Conservation (phyloP, 2,888 invertebrate species). For the Saturnia japonica region DNA sequence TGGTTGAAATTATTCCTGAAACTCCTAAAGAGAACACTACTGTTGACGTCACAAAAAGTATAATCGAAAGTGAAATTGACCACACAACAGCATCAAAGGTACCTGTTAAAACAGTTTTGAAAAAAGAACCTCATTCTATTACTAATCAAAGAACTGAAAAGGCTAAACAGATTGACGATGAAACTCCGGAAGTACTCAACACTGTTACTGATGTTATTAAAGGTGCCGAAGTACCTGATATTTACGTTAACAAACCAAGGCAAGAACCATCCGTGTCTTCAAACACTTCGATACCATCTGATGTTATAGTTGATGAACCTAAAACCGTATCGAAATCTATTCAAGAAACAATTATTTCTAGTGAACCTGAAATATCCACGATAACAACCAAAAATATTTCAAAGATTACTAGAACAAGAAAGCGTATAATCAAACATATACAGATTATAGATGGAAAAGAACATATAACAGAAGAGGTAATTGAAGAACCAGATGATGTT, state of each 20-base stretch:
- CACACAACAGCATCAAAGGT: constrained; percentile 38
- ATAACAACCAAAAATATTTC: no score
- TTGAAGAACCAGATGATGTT: constrained; percentile 92
- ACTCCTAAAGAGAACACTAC: constrained; percentile 26
- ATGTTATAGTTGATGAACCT: not conserved
- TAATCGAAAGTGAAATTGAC: constrained; percentile 45
- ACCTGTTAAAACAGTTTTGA: constrained; percentile 26
- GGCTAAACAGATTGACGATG: constrained; percentile 17
- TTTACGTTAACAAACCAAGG: not conserved
- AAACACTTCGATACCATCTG: constrained; percentile 1
- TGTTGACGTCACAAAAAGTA: constrained; percentile 34
- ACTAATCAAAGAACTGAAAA: not conserved
- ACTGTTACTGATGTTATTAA: not conserved
- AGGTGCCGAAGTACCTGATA: not conserved
- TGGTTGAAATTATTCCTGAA: not conserved
- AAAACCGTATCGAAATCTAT: not conserved
- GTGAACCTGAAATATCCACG: not conserved
- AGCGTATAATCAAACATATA: constrained; percentile 89
- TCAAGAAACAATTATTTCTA: constrained; percentile 14
- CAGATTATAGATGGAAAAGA: constrained; percentile 92
- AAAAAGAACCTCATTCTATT: not conserved
- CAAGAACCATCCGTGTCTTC: not conserved
- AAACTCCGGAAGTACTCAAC: constrained; percentile 9
- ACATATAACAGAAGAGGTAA: constrained; percentile 90
- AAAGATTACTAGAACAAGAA: constrained; percentile 86